Percentiles rank a stretch among this genome's conserved stretches.
Evolutionary conservation across 2,113 vertebrate species (phyloP).

Genomic region (Erpornis zantholeuca): DNA sequence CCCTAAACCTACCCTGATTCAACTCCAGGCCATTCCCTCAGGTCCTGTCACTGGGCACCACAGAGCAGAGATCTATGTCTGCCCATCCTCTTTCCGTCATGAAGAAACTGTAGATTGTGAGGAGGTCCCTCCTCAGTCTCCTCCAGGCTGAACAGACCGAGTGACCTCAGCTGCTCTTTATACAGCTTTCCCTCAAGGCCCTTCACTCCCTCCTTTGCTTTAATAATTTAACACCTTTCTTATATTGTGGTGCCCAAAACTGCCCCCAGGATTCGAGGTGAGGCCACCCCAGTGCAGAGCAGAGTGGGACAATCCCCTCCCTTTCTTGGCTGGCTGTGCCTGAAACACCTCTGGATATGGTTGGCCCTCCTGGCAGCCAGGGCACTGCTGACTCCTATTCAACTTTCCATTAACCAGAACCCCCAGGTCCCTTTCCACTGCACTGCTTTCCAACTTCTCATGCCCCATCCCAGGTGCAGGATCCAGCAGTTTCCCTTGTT

Average conservation of each 20-base stretch:
- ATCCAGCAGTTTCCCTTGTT: not conserved
- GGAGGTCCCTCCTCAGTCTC: not conserved
- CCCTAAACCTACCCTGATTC: rapidly evolving
- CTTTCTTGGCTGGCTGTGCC: not conserved
- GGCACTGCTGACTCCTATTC: not conserved
- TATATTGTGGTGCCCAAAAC: not conserved
- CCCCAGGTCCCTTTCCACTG: rapidly evolving
- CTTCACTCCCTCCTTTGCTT: rapidly evolving
- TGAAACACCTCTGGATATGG: rapidly evolving
- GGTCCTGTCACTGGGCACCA: not conserved
- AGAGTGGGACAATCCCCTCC: not conserved
- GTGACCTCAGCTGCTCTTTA: not conserved
- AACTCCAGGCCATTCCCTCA: not conserved
- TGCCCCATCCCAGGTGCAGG: not conserved
- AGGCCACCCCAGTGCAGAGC: rapidly evolving
- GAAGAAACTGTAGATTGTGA: not conserved
- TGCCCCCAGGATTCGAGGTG: rapidly evolving
- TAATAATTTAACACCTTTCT: not conserved
- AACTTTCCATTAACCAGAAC: rapidly evolving
- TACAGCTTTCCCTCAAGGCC: not conserved
- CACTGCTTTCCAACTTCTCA: not conserved
- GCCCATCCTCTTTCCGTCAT: not conserved
- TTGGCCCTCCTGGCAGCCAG: not conserved
- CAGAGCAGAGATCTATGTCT: not conserved
- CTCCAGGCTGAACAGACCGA: not conserved